phyloP scores from a whole-genome alignment of 2,113 vertebrate genomes.

The Elachura formosa region DNA sequence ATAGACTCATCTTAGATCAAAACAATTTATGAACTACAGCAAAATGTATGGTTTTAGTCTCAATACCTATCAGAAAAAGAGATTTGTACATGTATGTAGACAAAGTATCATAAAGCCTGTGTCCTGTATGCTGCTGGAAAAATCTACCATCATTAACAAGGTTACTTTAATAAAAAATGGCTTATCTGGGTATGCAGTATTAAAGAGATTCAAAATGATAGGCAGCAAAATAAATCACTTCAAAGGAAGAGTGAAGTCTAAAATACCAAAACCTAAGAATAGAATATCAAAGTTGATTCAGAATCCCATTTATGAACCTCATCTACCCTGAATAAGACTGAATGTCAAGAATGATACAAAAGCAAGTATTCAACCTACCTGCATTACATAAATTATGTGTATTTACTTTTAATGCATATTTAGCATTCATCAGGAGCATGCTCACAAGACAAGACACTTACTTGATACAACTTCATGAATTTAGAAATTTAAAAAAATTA shows the following conservation, averaged over 20 bases:
- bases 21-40: neutral
- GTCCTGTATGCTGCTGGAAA: conserved; percentile 31
- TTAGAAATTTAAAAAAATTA: neutral
- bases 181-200: neutral
- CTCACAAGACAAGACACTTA: neutral
- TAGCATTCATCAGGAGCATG: neutral
- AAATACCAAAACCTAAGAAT: neutral
- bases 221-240: conserved; percentile 30
- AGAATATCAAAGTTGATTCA: neutral
- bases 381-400: neutral
- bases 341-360: neutral
- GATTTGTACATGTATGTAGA: neutral
- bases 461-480: neutral
- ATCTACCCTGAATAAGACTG: neutral
- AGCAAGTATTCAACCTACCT: neutral
- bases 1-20: neutral
- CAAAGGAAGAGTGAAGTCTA: conserved; percentile 21
- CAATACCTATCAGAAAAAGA: conserved; percentile 34
- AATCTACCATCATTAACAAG: conserved; percentile 33
- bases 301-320: neutral
- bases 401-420: neutral
- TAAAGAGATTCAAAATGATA: conserved; percentile 50
- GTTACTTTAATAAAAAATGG: conserved; percentile 29
- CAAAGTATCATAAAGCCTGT: conserved; percentile 27
- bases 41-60: neutral